phyloP scores from a whole-genome alignment of 2,797 vertebrate species.

The Euphonia xanthogaster region DNA sequence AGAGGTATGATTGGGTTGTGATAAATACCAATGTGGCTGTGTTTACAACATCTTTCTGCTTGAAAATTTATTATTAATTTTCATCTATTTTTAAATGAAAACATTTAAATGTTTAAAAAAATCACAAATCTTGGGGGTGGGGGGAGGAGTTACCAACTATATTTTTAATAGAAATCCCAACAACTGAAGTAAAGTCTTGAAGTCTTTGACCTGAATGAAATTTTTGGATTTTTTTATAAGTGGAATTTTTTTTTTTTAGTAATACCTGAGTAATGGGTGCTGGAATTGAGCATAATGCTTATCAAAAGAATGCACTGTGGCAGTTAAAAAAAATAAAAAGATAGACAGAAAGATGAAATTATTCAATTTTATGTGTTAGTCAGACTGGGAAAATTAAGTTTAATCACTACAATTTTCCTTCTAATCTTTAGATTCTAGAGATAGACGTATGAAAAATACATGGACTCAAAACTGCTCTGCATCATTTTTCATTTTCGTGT shows the following conservation, averaged over 20 bases:
- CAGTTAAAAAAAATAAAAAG: not conserved
- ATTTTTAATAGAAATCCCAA: not conserved
- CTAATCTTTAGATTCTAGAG: not conserved
- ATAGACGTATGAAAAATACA: not conserved
- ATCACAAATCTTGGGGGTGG: accelerated
- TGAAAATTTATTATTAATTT: not conserved
- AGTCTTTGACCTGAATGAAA: not conserved
- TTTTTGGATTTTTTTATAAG: not conserved
- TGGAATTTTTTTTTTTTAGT: not conserved
- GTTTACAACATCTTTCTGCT: not conserved
- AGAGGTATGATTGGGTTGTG: accelerated
- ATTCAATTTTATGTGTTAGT: not conserved
- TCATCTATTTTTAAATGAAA: not conserved
- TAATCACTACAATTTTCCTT: not conserved
- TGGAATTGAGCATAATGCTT: not conserved
- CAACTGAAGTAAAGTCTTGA: not conserved
- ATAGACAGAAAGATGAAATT: not conserved
- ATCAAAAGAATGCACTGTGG: not conserved
- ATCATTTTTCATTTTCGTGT: not conserved
- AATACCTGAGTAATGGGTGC: not conserved
- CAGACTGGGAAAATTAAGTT: not conserved
- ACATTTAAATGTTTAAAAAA: not conserved
- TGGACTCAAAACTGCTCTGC: not conserved
- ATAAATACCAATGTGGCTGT: not conserved
- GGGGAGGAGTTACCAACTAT: not conserved